A percentile compares a stretch with the other conserved stretches of the same genome.
phyloP scores from a whole-genome alignment of 2,797 vertebrate genomes.

The Girardinus metallicus region DNA sequence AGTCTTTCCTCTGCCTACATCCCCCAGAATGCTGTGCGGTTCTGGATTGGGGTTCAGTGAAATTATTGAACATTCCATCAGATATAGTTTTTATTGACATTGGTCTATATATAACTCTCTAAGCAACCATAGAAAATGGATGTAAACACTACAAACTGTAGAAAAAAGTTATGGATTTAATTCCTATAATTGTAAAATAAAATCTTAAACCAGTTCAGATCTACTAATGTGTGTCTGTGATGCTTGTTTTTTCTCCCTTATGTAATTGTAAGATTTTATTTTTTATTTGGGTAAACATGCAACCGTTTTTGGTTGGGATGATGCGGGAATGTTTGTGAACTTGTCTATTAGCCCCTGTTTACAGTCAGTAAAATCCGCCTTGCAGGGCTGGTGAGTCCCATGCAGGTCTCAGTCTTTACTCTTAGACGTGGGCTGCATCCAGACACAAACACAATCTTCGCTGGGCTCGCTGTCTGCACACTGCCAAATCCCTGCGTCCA shows the following conservation, averaged over 20 bases:
- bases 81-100: no score
- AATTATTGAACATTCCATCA: no score
- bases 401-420: conserved; percentile 56
- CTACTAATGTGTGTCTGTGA: not conserved
- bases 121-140: not conserved
- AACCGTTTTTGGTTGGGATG: conserved; percentile 9
- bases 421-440: conserved; percentile 64
- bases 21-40: no score
- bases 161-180: not conserved
- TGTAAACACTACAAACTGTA: not conserved
- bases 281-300: not conserved
- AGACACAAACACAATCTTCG: conserved; percentile 18
- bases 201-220: not conserved
- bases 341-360: conserved; percentile 24
- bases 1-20: no score
- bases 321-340: conserved; percentile 4
- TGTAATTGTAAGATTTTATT: not conserved
- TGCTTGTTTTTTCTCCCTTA: not conserved
- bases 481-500: conserved; percentile 50
- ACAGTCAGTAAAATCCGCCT: conserved; percentile 51
- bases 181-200: not conserved
- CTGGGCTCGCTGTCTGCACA: conserved; percentile 34
- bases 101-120: not conserved
- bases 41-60: no score
- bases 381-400: conserved; percentile 63